phyloP scores from a whole-genome alignment of 2,113 vertebrate genomes.

The Tretioscincus oriximinensis region DNA sequence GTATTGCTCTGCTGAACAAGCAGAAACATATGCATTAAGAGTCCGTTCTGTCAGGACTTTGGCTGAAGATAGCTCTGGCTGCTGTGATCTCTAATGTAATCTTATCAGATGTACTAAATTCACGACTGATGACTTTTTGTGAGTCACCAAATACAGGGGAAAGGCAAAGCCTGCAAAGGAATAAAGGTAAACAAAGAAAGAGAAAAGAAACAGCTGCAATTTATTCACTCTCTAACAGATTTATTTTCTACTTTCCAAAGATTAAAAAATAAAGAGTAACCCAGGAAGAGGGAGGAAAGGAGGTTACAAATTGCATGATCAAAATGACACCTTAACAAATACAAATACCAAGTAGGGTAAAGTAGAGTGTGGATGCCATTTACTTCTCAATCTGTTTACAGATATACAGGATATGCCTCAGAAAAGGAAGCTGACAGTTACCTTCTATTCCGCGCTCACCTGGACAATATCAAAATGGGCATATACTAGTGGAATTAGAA shows the following conservation, averaged over 20 bases:
- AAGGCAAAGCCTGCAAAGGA: slow-evolving; percentile 34
- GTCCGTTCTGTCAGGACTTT: slow-evolving; percentile 38
- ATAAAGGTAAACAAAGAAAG: slow-evolving; percentile 36
- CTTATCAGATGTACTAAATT: slow-evolving; percentile 50
- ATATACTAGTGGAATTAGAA: too few species aligned
- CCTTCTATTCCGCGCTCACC: too few species aligned
- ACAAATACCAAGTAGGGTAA: too few species aligned
- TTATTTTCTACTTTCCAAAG: slow-evolving; percentile 27
- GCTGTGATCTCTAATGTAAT: slow-evolving; percentile 43
- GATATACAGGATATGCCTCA: too few species aligned
- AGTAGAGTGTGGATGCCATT: too few species aligned
- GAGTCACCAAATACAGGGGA: slow-evolving; percentile 34
- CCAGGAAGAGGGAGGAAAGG: too few species aligned
- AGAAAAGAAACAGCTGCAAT: slow-evolving; percentile 32
- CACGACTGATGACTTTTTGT: slow-evolving; percentile 22
- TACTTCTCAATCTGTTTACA: not conserved
- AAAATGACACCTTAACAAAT: too few species aligned
- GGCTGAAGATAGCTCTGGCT: slow-evolving; percentile 40
- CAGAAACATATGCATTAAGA: slow-evolving; percentile 39
- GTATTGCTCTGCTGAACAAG: slow-evolving; percentile 44
- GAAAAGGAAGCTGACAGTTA: too few species aligned
- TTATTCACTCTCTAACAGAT: slow-evolving; percentile 29
- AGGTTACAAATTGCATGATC: too few species aligned
- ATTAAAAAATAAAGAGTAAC: slow-evolving; percentile 7
- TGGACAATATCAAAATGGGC: too few species aligned